A percentile compares a stretch with the other conserved stretches of the same genome.
These are phyloP conservation scores for Myathropa florea DNA, from an alignment of 2,888 invertebrate species.

Conservation along the genomic window DNA sequence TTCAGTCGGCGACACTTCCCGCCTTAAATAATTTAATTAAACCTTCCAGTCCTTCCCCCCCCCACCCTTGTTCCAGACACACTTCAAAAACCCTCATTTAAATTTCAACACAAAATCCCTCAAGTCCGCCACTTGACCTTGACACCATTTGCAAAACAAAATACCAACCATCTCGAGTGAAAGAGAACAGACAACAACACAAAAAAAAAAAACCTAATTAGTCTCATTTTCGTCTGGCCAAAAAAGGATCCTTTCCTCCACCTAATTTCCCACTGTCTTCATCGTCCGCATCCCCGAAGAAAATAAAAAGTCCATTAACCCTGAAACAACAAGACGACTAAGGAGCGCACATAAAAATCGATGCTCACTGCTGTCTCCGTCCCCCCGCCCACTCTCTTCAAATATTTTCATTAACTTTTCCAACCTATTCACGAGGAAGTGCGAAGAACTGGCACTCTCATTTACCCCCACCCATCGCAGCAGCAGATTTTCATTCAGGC, in stretches of 20 bases:
- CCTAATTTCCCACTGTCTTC: constrained; percentile 31
- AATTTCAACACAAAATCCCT: background rate
- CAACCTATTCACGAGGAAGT: constrained; percentile 46
- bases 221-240: constrained; percentile 59
- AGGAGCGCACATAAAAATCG: constrained; percentile 31
- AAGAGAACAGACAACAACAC: background rate
- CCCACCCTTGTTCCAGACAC: background rate
- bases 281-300: constrained; percentile 18
- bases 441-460: constrained; percentile 55
- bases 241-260: constrained; percentile 41
- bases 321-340: constrained; percentile 55
- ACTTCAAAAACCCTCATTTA: constrained; percentile 8
- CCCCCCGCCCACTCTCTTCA: background rate
- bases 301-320: constrained; percentile 65
- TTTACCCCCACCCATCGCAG: constrained; percentile 41
- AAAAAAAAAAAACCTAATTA: constrained; percentile 54
- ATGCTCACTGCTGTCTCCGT: constrained; percentile 13
- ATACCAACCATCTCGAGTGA: background rate
- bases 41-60: background rate
- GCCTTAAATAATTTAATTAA: background rate
- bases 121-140: constrained; percentile 40
- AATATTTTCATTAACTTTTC: constrained; percentile 66
- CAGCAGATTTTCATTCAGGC: too few species aligned
- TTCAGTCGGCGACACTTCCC: background rate
- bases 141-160: constrained; percentile 45